Evolutionary conservation across 2,888 invertebrate species (phyloP).

Genomic region (Tolmerus cingulatus): DNA sequence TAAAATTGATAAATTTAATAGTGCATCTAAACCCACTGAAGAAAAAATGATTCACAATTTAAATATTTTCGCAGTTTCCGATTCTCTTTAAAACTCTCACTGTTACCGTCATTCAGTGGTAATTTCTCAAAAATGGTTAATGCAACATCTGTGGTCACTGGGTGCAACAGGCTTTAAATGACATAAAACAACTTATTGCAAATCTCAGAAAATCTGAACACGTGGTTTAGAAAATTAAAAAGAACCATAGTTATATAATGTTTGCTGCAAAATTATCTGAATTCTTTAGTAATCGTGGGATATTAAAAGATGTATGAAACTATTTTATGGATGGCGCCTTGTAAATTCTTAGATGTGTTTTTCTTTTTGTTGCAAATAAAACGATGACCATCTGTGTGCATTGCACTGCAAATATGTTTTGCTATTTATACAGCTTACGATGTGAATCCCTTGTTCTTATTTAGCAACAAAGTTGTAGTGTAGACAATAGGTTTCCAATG

Average conservation of each 20-base stretch:
- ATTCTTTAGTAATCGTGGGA: neutral
- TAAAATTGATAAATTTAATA: too few species aligned
- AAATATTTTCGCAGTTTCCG: neutral
- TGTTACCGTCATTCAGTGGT: neutral
- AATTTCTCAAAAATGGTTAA: neutral
- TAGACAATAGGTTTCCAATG: neutral
- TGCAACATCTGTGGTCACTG: neutral
- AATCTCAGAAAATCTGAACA: neutral
- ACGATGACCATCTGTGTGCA: neutral
- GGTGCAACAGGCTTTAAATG: neutral
- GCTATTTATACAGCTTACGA: neutral
- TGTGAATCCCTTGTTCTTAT: neutral
- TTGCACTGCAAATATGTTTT: neutral
- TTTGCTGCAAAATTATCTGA: neutral
- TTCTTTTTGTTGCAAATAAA: neutral
- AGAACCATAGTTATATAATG: neutral
- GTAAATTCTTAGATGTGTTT: neutral
- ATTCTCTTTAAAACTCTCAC: neutral
- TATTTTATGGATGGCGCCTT: neutral
- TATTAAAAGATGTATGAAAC: neutral
- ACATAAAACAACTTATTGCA: neutral
- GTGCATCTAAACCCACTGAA: neutral
- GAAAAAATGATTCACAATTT: neutral
- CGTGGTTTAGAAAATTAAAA: neutral
- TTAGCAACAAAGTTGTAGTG: neutral